Conservation (phyloP, 23 tunicate species). For the Styela clava region DNA sequence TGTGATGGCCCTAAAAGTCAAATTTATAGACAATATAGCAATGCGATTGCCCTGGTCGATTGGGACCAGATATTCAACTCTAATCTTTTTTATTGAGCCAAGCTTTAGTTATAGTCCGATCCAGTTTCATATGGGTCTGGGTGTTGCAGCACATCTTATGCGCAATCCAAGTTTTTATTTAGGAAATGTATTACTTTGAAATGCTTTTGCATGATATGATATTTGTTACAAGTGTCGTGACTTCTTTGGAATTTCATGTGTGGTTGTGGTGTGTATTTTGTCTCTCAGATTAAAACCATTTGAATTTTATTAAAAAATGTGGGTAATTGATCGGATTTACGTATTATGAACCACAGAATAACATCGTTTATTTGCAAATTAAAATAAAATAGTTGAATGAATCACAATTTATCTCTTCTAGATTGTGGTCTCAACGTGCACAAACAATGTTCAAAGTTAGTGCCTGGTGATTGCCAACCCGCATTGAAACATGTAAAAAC, state of each 20-base stretch:
- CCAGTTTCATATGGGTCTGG: too few species aligned
- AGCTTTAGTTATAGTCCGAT: too few species aligned
- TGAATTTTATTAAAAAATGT: not conserved
- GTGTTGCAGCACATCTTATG: too few species aligned
- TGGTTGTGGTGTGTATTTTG: not conserved
- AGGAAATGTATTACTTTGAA: too few species aligned
- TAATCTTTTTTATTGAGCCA: too few species aligned
- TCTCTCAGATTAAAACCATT: not conserved
- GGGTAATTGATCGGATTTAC: not conserved
- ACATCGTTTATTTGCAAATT: too few species aligned
- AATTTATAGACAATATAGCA: too few species aligned
- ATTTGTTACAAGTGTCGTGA: not conserved
- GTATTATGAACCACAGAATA: not conserved
- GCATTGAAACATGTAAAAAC: slow-evolving; percentile 77
- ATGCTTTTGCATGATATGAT: too few species aligned
- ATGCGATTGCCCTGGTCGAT: too few species aligned
- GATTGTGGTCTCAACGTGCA: slow-evolving; percentile 92
- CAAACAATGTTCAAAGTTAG: slow-evolving; percentile 89
- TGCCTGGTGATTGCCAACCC: slow-evolving; percentile 93
- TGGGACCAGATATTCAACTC: too few species aligned
- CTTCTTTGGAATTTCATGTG: not conserved
- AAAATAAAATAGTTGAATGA: not conserved
- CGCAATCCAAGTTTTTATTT: too few species aligned
- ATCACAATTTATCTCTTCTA: slow-evolving; percentile 13
- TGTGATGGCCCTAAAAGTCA: too few species aligned